phyloP scores from a whole-genome alignment of 2,888 invertebrate genomes.

The Quadroppia sp. region DNA sequence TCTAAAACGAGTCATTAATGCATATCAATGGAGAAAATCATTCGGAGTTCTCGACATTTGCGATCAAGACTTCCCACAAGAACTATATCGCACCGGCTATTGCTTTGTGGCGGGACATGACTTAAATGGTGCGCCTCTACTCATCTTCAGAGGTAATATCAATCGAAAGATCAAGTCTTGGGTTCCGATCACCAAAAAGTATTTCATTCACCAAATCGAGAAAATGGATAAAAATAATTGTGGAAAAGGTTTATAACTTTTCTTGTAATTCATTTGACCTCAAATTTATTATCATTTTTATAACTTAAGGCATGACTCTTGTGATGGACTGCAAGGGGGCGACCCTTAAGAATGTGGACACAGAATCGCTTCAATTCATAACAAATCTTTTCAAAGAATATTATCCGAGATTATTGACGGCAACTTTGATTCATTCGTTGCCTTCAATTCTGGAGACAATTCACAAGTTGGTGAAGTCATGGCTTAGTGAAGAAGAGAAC shows the following conservation, averaged over 20 bases:
- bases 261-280: not conserved
- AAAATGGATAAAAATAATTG: slow-evolving; percentile 25
- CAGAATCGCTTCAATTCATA: not conserved
- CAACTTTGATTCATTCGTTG: not conserved
- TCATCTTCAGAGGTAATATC: slow-evolving; percentile 33
- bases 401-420: not conserved
- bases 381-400: slow-evolving; percentile 14
- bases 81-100: slow-evolving; percentile 21
- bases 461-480: not conserved
- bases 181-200: not conserved
- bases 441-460: slow-evolving; percentile 10
- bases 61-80: slow-evolving; percentile 34
- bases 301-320: not conserved
- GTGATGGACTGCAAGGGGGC: not conserved
- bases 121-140: slow-evolving; percentile 5
- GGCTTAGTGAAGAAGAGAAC: slow-evolving; percentile 18
- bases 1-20: not conserved
- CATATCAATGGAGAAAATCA: slow-evolving; percentile 34
- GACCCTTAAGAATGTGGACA: not conserved
- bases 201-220: slow-evolving; percentile 26
- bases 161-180: slow-evolving; percentile 18
- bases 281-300: not conserved
- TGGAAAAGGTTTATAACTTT: slow-evolving; percentile 24
- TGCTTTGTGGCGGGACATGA: slow-evolving; percentile 35
- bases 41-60: not conserved